Conservation (phyloP, 1,140 invertebrate genomes). For the Proales similis region DNA sequence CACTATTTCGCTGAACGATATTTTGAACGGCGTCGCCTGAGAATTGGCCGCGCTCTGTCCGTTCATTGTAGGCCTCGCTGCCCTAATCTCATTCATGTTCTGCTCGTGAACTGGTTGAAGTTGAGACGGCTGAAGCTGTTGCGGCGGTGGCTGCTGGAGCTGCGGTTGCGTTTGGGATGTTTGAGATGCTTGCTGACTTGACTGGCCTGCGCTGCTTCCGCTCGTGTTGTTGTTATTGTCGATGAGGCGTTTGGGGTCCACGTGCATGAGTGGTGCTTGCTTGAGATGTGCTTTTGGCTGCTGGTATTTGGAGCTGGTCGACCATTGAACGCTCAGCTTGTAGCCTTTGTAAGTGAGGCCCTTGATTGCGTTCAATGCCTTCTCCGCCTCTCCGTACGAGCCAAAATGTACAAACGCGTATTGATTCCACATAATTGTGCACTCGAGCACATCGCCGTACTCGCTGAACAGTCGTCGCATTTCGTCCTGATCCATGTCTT, state of each 20-base stretch:
- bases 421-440: conserved; percentile 37
- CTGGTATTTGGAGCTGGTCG: conserved; percentile 34
- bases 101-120: conserved; percentile 2
- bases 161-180: neutral
- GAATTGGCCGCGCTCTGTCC: conserved; percentile 7
- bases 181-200: neutral
- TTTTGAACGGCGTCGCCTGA: conserved; percentile 7
- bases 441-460: conserved; percentile 26
- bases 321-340: conserved; percentile 31
- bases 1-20: conserved; percentile 25
- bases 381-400: conserved; percentile 27
- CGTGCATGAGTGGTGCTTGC: neutral
- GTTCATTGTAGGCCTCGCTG: no score
- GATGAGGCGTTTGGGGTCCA: neutral
- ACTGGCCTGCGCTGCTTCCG: neutral
- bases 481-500: conserved; percentile 36
- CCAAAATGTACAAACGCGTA: conserved; percentile 38
- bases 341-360: conserved; percentile 26
- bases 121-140: neutral
- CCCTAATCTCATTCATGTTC: no score
- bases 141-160: neutral
- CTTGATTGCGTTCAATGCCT: conserved; percentile 24
- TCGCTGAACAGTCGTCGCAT: conserved; percentile 36
- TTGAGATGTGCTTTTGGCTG: conserved; percentile 25
- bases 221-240: neutral